Evolutionary conservation across 2,797 vertebrate species (phyloP).

Genomic region (Bryconaethiops microstoma): DNA sequence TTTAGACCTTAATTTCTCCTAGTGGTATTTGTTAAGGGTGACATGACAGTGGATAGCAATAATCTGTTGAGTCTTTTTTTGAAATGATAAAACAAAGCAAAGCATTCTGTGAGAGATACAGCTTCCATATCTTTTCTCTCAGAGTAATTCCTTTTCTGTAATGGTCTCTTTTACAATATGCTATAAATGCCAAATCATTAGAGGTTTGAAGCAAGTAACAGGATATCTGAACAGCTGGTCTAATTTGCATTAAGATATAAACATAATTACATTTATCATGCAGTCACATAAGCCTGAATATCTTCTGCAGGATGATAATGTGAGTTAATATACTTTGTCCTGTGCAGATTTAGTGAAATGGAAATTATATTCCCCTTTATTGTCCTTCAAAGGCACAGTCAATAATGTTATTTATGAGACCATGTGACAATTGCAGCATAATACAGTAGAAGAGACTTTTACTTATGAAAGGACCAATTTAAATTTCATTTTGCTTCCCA

Average conservation of each 20-base stretch:
- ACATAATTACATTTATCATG: constrained; percentile 71
- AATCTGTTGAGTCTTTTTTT: neutral
- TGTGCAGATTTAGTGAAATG: constrained; percentile 44
- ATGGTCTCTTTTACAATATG: constrained; percentile 24
- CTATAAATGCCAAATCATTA: constrained; percentile 50
- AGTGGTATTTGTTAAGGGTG: neutral
- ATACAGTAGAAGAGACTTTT: neutral
- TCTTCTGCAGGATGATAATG: constrained; percentile 49
- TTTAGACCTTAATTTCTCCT: neutral
- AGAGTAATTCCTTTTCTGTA: neutral
- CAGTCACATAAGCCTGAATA: constrained; percentile 66
- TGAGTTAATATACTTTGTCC: constrained; percentile 58
- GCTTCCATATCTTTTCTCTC: neutral
- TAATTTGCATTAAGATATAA: constrained; percentile 56
- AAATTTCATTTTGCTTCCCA: constrained; percentile 11
- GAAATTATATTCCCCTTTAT: constrained; percentile 64
- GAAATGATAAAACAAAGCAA: neutral
- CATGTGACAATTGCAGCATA: neutral
- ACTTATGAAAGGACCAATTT: neutral
- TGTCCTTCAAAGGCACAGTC: constrained; percentile 45
- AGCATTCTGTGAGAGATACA: neutral
- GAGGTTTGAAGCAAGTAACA: constrained; percentile 60
- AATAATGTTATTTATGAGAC: neutral
- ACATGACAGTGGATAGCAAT: neutral
- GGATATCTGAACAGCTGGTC: constrained; percentile 56